Conservation (phyloP, 2,797 vertebrate species). For the Ptychadena robeensis region DNA sequence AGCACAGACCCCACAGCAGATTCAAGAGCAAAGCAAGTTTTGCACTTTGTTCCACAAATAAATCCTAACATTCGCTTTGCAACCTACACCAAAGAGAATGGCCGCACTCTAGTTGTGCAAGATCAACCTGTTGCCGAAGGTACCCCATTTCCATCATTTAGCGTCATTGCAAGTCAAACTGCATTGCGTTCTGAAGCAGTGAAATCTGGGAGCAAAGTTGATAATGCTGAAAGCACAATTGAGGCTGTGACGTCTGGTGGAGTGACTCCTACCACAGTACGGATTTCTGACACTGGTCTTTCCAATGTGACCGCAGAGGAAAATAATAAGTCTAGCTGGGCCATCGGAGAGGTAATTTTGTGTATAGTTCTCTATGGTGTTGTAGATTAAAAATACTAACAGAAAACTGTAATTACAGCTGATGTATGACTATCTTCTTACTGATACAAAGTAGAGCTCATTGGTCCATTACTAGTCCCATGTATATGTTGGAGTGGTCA, state of each 20-base stretch:
- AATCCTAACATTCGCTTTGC: constrained; percentile 85
- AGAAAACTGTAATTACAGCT: no score
- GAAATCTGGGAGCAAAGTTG: constrained; percentile 75
- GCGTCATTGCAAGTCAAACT: constrained; percentile 75
- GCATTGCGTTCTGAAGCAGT: constrained; percentile 66
- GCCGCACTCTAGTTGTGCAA: constrained; percentile 84
- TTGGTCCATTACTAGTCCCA: no score
- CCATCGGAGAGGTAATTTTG: constrained; percentile 81
- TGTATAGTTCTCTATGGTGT: not conserved
- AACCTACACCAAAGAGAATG: constrained; percentile 93
- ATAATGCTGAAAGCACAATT: constrained; percentile 76
- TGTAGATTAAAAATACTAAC: not conserved
- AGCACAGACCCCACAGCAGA: constrained; percentile 73
- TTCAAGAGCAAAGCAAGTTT: constrained; percentile 75
- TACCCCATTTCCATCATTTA: constrained; percentile 85
- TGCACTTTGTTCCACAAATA: constrained; percentile 82
- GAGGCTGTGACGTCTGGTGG: constrained; percentile 80
- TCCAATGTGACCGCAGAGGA: constrained; percentile 79
- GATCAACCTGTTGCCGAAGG: constrained; percentile 82
- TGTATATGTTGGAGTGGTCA: no score
- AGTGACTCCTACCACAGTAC: constrained; percentile 82
- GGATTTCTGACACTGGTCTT: constrained; percentile 81
- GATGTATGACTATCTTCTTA: no score
- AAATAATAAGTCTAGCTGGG: constrained; percentile 78
- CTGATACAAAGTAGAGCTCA: no score